These are phyloP conservation scores for Antheraea mylitta DNA, from an alignment of 1,140 invertebrate species.

Conservation along the genomic window DNA sequence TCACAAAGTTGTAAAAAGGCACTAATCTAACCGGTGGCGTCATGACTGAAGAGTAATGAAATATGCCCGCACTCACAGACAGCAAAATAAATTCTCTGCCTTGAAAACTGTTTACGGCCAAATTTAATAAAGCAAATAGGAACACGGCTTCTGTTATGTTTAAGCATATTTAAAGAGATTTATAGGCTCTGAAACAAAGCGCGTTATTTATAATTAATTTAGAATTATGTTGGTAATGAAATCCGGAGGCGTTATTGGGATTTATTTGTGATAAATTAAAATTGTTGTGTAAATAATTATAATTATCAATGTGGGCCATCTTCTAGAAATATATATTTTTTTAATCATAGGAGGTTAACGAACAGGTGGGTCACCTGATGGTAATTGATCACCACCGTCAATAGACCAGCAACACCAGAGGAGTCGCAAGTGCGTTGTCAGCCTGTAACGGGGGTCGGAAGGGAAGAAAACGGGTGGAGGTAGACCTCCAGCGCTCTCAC, in stretches of 20 bases:
- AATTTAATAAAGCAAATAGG: conserved; percentile 59
- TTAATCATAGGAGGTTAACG: too few relatives aligned
- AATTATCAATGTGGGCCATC: not conserved
- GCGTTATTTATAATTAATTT: conserved; percentile 43
- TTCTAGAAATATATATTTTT: too few relatives aligned
- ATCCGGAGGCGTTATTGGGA: conserved; percentile 3
- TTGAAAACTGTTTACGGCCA: conserved; percentile 41
- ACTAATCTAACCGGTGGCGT: conserved; percentile 41
- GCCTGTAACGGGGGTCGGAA: too few relatives aligned
- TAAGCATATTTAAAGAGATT: conserved; percentile 48
- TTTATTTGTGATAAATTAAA: not conserved
- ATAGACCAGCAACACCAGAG: too few relatives aligned
- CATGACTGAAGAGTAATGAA: conserved; percentile 43
- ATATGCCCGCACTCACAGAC: conserved; percentile 39
- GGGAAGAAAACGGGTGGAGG: too few relatives aligned
- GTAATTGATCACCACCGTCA: too few relatives aligned
- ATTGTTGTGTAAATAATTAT: not conserved
- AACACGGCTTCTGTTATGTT: conserved; percentile 45
- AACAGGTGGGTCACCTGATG: too few relatives aligned
- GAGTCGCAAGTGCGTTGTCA: too few relatives aligned
- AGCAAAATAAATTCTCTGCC: conserved; percentile 47
- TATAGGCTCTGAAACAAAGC: conserved; percentile 32
- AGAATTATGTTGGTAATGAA: conserved; percentile 30
- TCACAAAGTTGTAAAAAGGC: conserved; percentile 24
- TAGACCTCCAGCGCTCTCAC: too few relatives aligned